phyloP scores from a whole-genome alignment of 2,113 vertebrate genomes.

The Elanoides forficatus region DNA sequence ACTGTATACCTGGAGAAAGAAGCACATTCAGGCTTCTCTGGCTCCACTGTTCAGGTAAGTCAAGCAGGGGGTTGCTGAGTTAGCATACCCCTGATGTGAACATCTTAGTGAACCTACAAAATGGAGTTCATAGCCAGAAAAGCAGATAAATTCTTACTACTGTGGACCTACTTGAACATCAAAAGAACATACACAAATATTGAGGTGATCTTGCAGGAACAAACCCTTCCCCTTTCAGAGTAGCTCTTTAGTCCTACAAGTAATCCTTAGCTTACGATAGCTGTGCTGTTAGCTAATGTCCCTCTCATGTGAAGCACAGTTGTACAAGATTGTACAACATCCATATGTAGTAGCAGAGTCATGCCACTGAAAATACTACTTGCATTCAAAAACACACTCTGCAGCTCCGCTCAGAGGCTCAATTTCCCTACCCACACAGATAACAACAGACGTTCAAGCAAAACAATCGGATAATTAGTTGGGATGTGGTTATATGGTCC shows the following conservation, averaged over 20 bases:
- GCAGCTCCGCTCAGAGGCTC: not conserved
- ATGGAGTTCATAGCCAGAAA: not conserved
- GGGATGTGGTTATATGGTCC: not conserved
- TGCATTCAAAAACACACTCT: not conserved
- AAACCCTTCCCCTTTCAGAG: not conserved
- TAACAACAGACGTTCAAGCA: not conserved
- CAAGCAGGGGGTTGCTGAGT: not conserved
- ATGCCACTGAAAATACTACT: not conserved
- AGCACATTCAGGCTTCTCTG: not conserved
- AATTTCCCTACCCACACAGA: not conserved
- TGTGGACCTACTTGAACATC: not conserved
- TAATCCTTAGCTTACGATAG: not conserved
- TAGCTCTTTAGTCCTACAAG: not conserved
- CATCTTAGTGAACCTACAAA: not conserved
- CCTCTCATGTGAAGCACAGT: not conserved
- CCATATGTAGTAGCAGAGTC: not conserved
- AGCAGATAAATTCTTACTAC: not conserved
- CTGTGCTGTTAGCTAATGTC: not conserved
- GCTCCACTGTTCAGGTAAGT: not conserved
- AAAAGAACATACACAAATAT: not conserved
- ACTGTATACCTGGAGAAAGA: not conserved
- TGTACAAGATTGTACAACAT: not conserved
- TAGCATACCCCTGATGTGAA: not conserved
- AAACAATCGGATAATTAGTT: slow-evolving; percentile 20
- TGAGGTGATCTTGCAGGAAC: not conserved